A percentile compares a stretch with the other conserved stretches of the same genome.
These are phyloP conservation scores for Liodrosophila aerea DNA, from an alignment of 2,888 invertebrate genomes.

Conservation along the genomic window DNA sequence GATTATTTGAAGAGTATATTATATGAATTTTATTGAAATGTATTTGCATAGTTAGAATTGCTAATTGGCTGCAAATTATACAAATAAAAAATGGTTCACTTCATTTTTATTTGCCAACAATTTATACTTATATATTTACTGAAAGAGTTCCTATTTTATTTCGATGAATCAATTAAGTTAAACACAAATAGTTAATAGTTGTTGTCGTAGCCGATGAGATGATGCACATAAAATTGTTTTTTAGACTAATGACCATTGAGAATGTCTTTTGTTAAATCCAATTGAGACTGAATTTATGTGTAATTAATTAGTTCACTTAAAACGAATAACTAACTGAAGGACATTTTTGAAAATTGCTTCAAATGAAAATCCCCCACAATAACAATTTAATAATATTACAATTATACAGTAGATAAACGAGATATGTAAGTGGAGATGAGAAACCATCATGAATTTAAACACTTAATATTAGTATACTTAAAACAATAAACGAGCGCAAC, in stretches of 20 bases:
- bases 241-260: constrained; percentile 69
- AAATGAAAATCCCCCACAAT: constrained; percentile 48
- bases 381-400: constrained; percentile 16
- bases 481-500: constrained; percentile 37
- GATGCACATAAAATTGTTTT: constrained; percentile 67
- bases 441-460: constrained; percentile 55
- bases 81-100: too few relatives aligned
- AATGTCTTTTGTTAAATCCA: constrained; percentile 74
- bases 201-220: too few relatives aligned
- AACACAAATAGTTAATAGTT: background rate
- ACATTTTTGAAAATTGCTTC: constrained; percentile 49
- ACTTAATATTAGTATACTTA: constrained; percentile 58
- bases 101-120: too few relatives aligned
- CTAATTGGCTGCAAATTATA: too few relatives aligned
- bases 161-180: background rate
- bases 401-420: constrained; percentile 22
- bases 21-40: constrained; percentile 9
- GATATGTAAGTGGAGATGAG: constrained; percentile 2
- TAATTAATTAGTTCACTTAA: constrained; percentile 49
- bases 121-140: too few relatives aligned
- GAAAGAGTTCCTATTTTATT: too few relatives aligned
- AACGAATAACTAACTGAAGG: too few relatives aligned
- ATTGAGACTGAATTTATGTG: constrained; percentile 77
- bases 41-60: background rate
- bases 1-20: constrained; percentile 24